Conservation (phyloP, 1,140 invertebrate species). For the Varroa destructor region DNA sequence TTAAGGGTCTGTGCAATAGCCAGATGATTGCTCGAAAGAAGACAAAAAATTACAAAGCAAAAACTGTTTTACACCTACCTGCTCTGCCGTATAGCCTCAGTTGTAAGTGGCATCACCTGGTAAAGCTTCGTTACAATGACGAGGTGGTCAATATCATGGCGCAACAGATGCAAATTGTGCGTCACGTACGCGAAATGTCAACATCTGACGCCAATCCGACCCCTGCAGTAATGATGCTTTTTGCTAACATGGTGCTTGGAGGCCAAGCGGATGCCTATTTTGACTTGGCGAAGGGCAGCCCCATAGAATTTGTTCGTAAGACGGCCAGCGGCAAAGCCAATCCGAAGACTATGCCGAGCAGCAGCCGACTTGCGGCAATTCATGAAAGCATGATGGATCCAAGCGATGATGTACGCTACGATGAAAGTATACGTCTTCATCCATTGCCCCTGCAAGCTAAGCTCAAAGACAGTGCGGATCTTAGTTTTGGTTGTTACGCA, state of each 20-base stretch:
- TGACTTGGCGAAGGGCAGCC: background rate
- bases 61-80: conserved; percentile 34
- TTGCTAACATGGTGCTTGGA: background rate
- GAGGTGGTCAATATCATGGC: conserved; percentile 34
- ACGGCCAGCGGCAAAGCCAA: background rate
- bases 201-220: background rate
- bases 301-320: conserved; percentile 3
- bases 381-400: conserved; percentile 12
- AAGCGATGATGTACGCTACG: conserved; percentile 8
- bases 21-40: conserved; percentile 44
- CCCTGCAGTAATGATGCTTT: conserved; percentile 21
- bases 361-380: conserved; percentile 6
- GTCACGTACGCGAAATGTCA: background rate
- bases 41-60: conserved; percentile 10
- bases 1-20: conserved; percentile 47
- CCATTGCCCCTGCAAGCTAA: background rate
- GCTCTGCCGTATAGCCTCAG: conserved; percentile 33
- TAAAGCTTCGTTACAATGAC: conserved; percentile 31
- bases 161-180: conserved; percentile 29
- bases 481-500: conserved; percentile 8
- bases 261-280: background rate
- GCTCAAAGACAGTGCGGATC: conserved; percentile 4
- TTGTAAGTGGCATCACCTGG: conserved; percentile 30
- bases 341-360: conserved; percentile 1
- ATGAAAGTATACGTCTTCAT: background rate